Percentiles rank a stretch among this genome's conserved stretches.
These are phyloP conservation scores for Chroicocephalus ridibundus DNA, from an alignment of 2,113 vertebrate species.

Conservation along the genomic window DNA sequence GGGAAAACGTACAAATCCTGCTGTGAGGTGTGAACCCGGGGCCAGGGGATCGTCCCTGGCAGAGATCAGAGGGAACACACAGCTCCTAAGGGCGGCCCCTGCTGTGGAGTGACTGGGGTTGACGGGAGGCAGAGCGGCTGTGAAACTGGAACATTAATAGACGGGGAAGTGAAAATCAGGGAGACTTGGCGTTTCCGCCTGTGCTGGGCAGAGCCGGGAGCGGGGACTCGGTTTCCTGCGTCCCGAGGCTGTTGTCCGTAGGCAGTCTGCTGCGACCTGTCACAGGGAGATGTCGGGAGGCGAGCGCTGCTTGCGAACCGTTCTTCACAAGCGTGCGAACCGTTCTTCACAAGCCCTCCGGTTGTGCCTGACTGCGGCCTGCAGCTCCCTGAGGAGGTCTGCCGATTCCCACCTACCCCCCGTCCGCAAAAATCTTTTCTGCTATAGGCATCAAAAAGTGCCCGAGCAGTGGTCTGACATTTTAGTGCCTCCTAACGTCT, in stretches of 20 bases:
- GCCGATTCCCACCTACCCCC: background rate
- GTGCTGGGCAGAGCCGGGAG: background rate
- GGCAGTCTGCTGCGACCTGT: background rate
- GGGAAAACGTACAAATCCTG: background rate
- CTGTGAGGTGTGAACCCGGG: background rate
- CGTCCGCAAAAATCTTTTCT: background rate
- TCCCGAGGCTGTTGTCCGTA: too few relatives aligned
- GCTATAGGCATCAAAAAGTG: background rate
- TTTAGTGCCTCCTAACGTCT: background rate
- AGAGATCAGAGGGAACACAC: accelerated
- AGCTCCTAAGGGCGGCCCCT: background rate
- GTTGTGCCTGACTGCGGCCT: background rate
- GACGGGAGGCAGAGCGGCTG: background rate
- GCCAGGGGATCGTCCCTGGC: background rate
- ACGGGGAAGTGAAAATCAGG: background rate
- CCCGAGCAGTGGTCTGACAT: background rate
- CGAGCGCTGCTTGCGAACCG: accelerated
- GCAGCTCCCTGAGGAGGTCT: too few relatives aligned
- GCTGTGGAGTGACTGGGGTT: background rate
- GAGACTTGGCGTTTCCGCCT: background rate
- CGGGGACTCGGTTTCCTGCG: accelerated
- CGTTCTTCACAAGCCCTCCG: too few relatives aligned
- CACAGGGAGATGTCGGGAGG: background rate
- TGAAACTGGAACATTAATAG: background rate
- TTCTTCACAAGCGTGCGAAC: background rate